Conservation (phyloP, 1,140 invertebrate genomes). For the Halictus rubicundus region DNA sequence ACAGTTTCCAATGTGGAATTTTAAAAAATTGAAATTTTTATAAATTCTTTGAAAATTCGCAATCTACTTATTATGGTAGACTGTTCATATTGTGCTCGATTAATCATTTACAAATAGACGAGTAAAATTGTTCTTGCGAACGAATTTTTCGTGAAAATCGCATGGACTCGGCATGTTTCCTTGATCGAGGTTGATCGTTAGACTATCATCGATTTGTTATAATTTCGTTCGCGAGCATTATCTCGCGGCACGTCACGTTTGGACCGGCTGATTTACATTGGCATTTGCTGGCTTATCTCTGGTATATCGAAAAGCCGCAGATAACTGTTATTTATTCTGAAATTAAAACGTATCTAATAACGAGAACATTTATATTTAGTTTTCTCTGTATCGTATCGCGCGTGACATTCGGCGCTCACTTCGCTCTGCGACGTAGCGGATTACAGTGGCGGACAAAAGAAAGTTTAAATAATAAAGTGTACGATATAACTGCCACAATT, state of each 20-base stretch:
- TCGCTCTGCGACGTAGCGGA: background rate
- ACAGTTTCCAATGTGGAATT: too few species aligned
- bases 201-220: background rate
- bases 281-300: background rate
- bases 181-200: background rate
- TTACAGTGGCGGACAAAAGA: background rate
- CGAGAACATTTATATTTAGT: conserved; percentile 36
- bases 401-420: conserved; percentile 23
- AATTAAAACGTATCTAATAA: conserved; percentile 41
- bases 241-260: background rate
- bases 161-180: too few species aligned
- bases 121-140: too few species aligned
- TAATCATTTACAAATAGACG: background rate
- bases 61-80: too few species aligned
- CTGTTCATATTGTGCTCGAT: too few species aligned
- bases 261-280: background rate
- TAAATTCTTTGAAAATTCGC: too few species aligned
- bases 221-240: background rate
- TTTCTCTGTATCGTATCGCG: conserved; percentile 22
- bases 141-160: too few species aligned
- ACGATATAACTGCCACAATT: too few species aligned
- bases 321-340: conserved; percentile 43
- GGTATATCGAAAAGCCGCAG: conserved; percentile 25
- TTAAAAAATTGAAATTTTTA: too few species aligned
- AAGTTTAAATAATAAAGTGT: too few species aligned